Evolutionary conservation across 2,797 vertebrate genomes (phyloP), one percentile per base, ranked within the genome.

Genomic region (Rhinogobio ventralis): DNA sequence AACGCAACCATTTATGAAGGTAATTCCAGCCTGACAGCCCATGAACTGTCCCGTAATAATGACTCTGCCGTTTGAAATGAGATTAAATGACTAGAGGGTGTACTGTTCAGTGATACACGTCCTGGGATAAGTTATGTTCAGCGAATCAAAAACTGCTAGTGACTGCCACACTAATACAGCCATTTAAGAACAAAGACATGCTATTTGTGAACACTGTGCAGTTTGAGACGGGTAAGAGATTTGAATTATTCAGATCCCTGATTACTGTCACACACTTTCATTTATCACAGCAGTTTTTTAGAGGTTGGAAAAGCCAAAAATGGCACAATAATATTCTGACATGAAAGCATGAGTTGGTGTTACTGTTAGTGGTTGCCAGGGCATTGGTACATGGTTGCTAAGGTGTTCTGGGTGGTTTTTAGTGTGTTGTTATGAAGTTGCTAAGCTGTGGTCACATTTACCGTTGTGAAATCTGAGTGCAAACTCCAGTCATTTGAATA

Each of bases 41-140:
- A n/a, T 33, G 19, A 66, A 28, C 5, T 42, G 42, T 66, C 19
- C 2, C 5, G 19, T 64, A 74, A 33, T 73, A 33, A 36, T 64
- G 55, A 53, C 23, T 19, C 25, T 51, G 45, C 42, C 66, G 71
- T 39, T 66, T 66, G 13, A 73, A 30, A 72, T 73, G 19, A 83
- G 30, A 83, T 36, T 3, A 75, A 51, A 67, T 28, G 46, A 3
- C 5, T 74, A 36, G 45, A 64, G n/a, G 28, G 81, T 49, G 42
- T 36, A 73, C 36, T 57, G 39, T 57, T 69, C 14, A 53, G 30
- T 81, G 49, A 81, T 17, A 81, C 45, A 51, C 10, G 45, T 81
- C 79, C 30, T 17, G n/a, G 49, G 67, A 42, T 81, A 57, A 28
- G 69, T n/a, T 49, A 64, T 39, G 30, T 64, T 74, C 71, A 74